Evolutionary conservation across 2,888 invertebrate species (phyloP).

Genomic region (Drosophila barbarae): DNA sequence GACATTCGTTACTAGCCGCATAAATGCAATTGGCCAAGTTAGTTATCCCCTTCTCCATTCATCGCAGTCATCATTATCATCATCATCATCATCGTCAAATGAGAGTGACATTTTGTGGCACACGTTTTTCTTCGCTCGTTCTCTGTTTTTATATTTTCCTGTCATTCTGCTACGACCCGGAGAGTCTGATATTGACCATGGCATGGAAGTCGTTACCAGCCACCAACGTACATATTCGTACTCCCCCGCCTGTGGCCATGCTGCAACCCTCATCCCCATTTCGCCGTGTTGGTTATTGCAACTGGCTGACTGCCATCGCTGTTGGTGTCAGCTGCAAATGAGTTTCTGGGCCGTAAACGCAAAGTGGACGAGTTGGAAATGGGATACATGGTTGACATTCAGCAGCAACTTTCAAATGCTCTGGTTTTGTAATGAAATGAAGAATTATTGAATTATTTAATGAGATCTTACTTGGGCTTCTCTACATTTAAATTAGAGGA

Average conservation of each 20-base stretch:
- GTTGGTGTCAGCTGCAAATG: conserved; percentile 68
- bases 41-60: conserved; percentile 1
- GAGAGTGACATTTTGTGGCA: conserved; percentile 70
- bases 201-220: conserved; percentile 31
- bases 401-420: conserved; percentile 11
- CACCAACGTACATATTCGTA: conserved; percentile 1
- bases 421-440: not conserved
- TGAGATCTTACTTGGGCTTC: not conserved
- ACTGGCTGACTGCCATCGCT: conserved; percentile 26
- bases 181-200: conserved; percentile 36
- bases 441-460: not conserved
- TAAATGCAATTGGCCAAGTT: conserved; percentile 49
- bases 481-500: not conserved
- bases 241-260: conserved; percentile 7
- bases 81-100: conserved; percentile 42
- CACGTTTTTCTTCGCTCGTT: conserved; percentile 54
- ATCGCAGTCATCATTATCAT: conserved; percentile 4
- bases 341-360: conserved; percentile 51
- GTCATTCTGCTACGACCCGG: conserved; percentile 2
- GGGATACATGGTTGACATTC: conserved; percentile 6
- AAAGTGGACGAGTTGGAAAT: conserved; percentile 30
- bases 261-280: not conserved
- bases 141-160: conserved; percentile 19
- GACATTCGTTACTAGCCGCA: conserved; percentile 53
- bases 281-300: conserved; percentile 20